Conservation (phyloP, 2,113 vertebrate genomes). For the Urocynchramus pylzowi region DNA sequence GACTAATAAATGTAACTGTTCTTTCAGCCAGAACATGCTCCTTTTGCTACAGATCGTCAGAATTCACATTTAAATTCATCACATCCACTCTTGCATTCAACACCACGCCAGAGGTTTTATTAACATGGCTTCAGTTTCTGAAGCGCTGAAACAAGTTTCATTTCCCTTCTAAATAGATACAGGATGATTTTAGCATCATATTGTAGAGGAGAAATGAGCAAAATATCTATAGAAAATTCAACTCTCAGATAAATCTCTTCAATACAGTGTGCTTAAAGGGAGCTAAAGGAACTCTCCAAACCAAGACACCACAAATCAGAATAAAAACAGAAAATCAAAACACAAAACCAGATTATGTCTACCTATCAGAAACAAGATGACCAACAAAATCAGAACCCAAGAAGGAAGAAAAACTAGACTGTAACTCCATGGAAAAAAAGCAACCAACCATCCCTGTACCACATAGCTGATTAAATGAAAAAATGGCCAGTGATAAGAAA, state of each 20-base stretch:
- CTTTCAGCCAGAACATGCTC: not conserved
- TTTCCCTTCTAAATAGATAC: not conserved
- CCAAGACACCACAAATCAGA: not conserved
- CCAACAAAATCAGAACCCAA: not conserved
- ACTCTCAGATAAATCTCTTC: not conserved
- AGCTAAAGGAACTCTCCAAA: not conserved
- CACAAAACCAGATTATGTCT: not conserved
- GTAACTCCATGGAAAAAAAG: not conserved
- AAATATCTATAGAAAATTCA: not conserved
- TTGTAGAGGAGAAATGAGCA: not conserved
- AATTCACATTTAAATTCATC: not conserved
- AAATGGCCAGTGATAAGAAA: not conserved
- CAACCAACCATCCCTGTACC: not conserved
- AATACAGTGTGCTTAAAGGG: not conserved
- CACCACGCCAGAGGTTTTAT: not conserved
- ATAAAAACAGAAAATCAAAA: not conserved
- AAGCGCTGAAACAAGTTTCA: not conserved
- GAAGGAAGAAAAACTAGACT: not conserved
- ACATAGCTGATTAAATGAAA: not conserved
- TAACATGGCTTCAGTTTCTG: not conserved
- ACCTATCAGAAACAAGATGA: not conserved
- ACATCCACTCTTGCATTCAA: not conserved
- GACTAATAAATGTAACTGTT: slow-evolving; percentile 9
- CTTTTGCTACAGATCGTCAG: not conserved
- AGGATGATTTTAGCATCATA: not conserved